Base-by-base conservation (phyloP, 92 coral and sea anemone genomes). In the Phenganax subtilis region DNA sequence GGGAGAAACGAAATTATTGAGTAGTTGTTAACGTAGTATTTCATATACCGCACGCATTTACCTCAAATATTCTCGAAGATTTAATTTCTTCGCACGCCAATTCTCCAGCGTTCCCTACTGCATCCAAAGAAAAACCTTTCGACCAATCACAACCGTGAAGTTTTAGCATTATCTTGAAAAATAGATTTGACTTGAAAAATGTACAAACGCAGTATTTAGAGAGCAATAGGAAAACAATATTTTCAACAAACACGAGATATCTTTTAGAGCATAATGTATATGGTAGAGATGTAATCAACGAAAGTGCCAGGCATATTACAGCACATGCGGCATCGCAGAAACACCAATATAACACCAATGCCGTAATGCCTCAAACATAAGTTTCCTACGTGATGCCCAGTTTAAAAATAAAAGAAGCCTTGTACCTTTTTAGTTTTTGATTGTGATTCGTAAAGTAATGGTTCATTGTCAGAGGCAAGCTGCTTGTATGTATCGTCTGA, bases 81-180 rank as follows among this genome's bases (percentile, higher is more conserved):
- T 70, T 85, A n/a, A 87, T 79, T 37, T 90, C 85, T 60, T 86
- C 83, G 72, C 97, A 92, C 11, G 81, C 54, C 9, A 96, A 88
- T 72, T 90, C 86, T 54, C 99, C 99, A 57, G 90, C 87, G 75
- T 96, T 93, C 6, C 99, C 99, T 8, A 96, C 89, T 57, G 99
- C 97, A 55, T 96, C 99, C 62, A 96, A 85, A 37, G 99, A 90
- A 82, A 96, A 88, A 53, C 84, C 87, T 14, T 85, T 87, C 20
- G 99, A 96, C 99, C 99, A 96, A 29, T 75, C 80, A 82, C 87
- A 77, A 30, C 87, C 93, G 14, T 83, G 65, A 11, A 96, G 85
- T 77, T 91, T 86, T 12, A 96, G 90, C 76, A 83, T 91, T 55
- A 93, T 97, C 99, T 96, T 55, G 52, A 55, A 72, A 54, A 54